Percentiles rank a stretch among this genome's conserved stretches.
Evolutionary conservation across 2,797 vertebrate species (phyloP).

Genomic region (Podargus strigoides): DNA sequence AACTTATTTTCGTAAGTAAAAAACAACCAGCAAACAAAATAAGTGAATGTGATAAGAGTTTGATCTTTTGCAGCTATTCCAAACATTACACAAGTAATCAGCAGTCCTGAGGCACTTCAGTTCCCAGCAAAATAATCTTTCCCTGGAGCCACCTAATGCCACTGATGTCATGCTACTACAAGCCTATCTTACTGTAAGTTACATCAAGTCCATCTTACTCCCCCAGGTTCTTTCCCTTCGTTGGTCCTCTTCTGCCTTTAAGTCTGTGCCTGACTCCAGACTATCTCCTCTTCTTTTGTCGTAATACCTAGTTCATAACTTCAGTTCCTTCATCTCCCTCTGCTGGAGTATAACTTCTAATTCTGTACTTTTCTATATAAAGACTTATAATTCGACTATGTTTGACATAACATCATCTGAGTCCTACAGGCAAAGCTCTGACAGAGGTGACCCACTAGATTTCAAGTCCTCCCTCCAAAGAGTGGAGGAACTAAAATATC

Average conservation of each 20-base stretch:
- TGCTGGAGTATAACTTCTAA: neutral
- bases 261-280: neutral
- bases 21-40: neutral
- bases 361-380: neutral
- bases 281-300: neutral
- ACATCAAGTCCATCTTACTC: neutral
- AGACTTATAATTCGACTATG: neutral
- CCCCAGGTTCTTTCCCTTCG: neutral
- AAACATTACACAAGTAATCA: neutral
- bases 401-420: neutral
- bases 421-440: neutral
- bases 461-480: neutral
- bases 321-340: neutral
- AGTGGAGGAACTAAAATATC: neutral
- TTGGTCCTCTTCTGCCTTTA: neutral
- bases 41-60: neutral
- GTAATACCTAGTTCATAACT: neutral
- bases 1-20: neutral
- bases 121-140: neutral
- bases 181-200: neutral
- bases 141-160: neutral
- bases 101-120: neutral
- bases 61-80: neutral
- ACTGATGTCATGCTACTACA: neutral
- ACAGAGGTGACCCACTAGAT: neutral